Evolutionary conservation across 2,797 vertebrate species (phyloP), one percentile per base, ranked within the genome.

Genomic region (Rallus crepitans): DNA sequence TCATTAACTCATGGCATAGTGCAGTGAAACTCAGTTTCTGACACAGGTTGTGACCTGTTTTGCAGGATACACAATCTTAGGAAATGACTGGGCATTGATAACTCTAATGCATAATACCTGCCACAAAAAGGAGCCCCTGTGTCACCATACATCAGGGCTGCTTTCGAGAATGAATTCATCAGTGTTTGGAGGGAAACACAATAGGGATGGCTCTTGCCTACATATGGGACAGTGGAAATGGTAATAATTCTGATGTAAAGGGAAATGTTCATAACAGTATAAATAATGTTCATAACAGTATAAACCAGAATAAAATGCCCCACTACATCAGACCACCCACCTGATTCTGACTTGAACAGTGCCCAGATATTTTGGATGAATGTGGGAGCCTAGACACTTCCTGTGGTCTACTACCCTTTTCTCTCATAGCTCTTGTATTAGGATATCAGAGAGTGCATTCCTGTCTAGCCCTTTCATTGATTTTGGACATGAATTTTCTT

Each of bases 181-280:
- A 35, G 16, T 33, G 11, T 78, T 78, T 89, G 59, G 50, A 90
- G n/a, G 7, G 39, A 89, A 60, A 52, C 11, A 21, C 13, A 35
- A 64, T 64, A 86, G 9, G 7, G 2, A 15, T 82, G 47, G 14
- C 23, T 80, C 47, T 50, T 81, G 27, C 23, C 30, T 48, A 3
- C 0, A 0, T 30, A 45, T 39, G 28, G 78, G 53, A 48, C 12
- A 28, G 47, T 2, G 1, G 39, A 89, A 69, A 75, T n/a, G 11
- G 4, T 47, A 47, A 63, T 28, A 68, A 19, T 16, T 45, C 13
- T 72, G n/a, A 37, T 15, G 9, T 5, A 66, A 35, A 81, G 11
- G 19, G 30, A 73, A 60, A 64, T 16, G 24, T 69, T 90, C 57
- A 61, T 11, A 50, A 56, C 12, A 76, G 31, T n/a, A n/a, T n/a